These are phyloP conservation scores for Nemapogon koenigi DNA, from an alignment of 2,888 invertebrate species.

Conservation along the genomic window DNA sequence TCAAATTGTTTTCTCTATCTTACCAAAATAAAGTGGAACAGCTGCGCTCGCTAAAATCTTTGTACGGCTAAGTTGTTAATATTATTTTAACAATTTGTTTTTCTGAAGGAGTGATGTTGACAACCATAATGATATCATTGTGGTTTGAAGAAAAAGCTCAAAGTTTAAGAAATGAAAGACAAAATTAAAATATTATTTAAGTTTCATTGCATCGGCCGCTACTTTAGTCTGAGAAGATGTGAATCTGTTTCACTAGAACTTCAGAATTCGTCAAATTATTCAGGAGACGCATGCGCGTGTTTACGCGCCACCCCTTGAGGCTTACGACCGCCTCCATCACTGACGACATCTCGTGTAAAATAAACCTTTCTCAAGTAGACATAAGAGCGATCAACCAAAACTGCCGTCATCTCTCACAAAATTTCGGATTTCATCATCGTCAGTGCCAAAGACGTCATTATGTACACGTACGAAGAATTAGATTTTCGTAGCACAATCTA, in stretches of 20 bases:
- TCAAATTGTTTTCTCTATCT: no score
- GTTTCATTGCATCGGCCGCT: no score
- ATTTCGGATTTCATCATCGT: constrained; percentile 41
- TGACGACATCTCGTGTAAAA: constrained; percentile 34
- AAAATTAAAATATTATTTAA: no score
- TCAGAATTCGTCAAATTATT: constrained; percentile 42
- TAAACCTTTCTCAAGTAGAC: constrained; percentile 38
- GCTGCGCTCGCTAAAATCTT: no score
- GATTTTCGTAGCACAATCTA: constrained; percentile 45
- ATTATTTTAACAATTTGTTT: no score
- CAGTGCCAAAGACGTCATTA: constrained; percentile 57
- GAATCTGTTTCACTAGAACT: constrained; percentile 26
- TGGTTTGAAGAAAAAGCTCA: no score
- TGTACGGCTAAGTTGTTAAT: no score
- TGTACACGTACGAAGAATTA: constrained; percentile 52
- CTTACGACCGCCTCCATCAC: constrained; percentile 59
- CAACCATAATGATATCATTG: no score
- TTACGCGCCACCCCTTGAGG: constrained; percentile 61
- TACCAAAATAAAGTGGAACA: no score
- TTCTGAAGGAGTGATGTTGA: no score
- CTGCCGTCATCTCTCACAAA: constrained; percentile 34
- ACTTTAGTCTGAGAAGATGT: no score
- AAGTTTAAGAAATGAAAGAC: no score
- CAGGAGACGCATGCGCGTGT: constrained; percentile 55
- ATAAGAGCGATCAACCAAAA: constrained; percentile 32